Conservation (phyloP, 2,113 vertebrate species). For the Hemichromis elongatus region DNA sequence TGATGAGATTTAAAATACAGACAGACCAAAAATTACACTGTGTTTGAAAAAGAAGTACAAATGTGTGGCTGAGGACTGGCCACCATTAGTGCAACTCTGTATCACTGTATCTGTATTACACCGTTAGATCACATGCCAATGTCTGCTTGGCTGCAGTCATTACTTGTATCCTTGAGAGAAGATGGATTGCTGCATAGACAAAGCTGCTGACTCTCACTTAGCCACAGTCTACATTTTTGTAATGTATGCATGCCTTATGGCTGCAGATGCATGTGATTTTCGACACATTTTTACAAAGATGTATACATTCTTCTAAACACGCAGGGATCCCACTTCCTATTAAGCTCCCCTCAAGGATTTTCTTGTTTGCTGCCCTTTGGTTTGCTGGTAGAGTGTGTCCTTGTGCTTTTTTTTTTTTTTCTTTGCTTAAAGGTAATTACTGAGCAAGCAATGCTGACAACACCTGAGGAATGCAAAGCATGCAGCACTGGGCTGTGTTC, state of each 20-base stretch:
- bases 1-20: neutral
- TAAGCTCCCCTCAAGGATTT: neutral
- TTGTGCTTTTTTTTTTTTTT: neutral
- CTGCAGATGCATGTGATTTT: neutral
- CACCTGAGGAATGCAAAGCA: conserved; percentile 74
- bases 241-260: neutral
- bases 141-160: conserved; percentile 15
- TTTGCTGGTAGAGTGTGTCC: conserved; percentile 7
- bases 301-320: neutral
- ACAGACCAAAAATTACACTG: neutral
- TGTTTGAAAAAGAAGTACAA: neutral
- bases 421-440: conserved; percentile 63
- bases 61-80: neutral
- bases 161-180: conserved; percentile 25
- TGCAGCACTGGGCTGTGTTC: conserved; percentile 57
- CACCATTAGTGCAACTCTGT: neutral
- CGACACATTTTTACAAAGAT: neutral
- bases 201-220: conserved; percentile 15
- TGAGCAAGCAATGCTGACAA: conserved; percentile 63
- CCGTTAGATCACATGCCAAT: neutral
- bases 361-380: neutral
- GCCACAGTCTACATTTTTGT: conserved; percentile 30
- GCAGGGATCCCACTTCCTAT: neutral
- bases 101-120: conserved; percentile 4
- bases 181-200: conserved; percentile 53